Evolutionary conservation across 2,888 invertebrate species (phyloP).

Genomic region (Agrotis exclamationis): DNA sequence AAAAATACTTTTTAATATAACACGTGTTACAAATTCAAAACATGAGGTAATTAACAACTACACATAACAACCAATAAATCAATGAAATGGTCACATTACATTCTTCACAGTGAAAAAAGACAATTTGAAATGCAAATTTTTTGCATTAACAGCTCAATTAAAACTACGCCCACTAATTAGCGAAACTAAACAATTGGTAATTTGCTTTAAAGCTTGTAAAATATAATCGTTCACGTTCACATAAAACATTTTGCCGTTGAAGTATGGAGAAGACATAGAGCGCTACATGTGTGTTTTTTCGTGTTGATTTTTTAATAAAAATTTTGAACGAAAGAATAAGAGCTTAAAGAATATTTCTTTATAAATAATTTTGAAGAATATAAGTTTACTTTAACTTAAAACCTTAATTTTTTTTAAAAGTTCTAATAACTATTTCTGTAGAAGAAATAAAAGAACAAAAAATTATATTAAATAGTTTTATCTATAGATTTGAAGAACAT

Average conservation of each 20-base stretch:
- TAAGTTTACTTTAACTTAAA: too few relatives aligned
- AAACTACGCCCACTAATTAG: constrained; percentile 22
- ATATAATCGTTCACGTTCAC: constrained; percentile 9
- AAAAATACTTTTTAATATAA: neutral
- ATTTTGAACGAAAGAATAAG: neutral
- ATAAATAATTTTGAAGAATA: too few relatives aligned
- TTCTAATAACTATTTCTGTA: too few relatives aligned
- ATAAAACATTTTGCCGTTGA: neutral
- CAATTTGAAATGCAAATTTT: constrained; percentile 34
- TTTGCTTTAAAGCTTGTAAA: constrained; percentile 38
- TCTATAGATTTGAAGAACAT: neutral
- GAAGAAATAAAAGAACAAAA: too few relatives aligned
- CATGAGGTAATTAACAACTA: neutral
- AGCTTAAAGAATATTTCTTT: too few relatives aligned
- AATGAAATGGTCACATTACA: neutral
- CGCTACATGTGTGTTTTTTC: neutral
- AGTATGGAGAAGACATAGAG: constrained; percentile 41
- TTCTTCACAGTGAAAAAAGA: too few relatives aligned
- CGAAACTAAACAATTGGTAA: constrained; percentile 25
- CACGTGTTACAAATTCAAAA: neutral
- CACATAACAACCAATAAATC: constrained; percentile 6
- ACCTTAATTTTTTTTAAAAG: too few relatives aligned
- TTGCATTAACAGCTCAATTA: constrained; percentile 48
- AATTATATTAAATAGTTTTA: too few relatives aligned
- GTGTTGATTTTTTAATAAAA: neutral